These are phyloP conservation scores for Suillia variegata DNA, from an alignment of 2,888 invertebrate genomes.

Conservation along the genomic window DNA sequence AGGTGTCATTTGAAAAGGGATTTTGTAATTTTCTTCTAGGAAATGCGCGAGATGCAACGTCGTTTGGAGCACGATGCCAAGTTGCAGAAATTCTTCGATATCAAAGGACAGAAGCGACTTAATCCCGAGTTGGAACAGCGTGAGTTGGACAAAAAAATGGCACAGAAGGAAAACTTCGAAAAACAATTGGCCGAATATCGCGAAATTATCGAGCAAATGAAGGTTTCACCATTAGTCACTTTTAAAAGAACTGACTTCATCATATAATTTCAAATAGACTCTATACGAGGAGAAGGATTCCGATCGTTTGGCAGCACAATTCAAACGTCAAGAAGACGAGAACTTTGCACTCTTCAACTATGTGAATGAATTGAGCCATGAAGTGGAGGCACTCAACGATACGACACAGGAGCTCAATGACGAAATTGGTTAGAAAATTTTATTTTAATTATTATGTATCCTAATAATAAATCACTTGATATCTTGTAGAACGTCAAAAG, in stretches of 20 bases:
- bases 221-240: conserved; percentile 60
- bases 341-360: conserved; percentile 92
- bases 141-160: conserved; percentile 72
- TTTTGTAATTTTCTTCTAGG: too few species aligned
- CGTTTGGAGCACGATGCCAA: conserved; percentile 85
- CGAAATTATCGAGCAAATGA: conserved; percentile 76
- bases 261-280: conserved; percentile 26
- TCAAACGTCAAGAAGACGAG: conserved; percentile 84
- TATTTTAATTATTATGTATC: too few species aligned
- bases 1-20: too few species aligned
- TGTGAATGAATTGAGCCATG: conserved; percentile 86
- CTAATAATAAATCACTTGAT: neutral
- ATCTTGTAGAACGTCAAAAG: conserved; percentile 50
- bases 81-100: conserved; percentile 81
- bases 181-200: conserved; percentile 75
- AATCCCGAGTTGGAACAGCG: conserved; percentile 77
- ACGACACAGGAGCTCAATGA: conserved; percentile 68
- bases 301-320: conserved; percentile 73
- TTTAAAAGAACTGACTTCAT: neutral
- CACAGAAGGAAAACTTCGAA: conserved; percentile 71
- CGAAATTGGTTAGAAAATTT: conserved; percentile 72
- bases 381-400: conserved; percentile 76
- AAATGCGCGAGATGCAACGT: conserved; percentile 86
- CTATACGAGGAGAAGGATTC: conserved; percentile 69
- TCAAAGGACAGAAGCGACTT: conserved; percentile 80